phyloP scores from a whole-genome alignment of 2,797 vertebrate species.

The Agapornis canus region DNA sequence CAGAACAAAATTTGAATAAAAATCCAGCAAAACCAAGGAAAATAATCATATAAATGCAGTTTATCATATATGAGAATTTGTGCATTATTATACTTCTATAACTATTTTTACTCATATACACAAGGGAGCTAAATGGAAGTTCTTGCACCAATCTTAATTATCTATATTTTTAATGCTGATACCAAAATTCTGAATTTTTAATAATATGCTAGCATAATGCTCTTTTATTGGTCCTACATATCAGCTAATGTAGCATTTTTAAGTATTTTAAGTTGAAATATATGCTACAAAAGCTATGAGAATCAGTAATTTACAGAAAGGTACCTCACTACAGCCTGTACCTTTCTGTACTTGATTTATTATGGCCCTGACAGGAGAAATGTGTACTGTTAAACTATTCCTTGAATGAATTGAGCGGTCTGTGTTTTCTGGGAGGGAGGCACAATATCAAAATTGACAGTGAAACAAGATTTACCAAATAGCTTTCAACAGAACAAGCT shows the following conservation, averaged over 20 bases:
- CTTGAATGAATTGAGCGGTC: slow-evolving; percentile 24
- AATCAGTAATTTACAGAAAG: slow-evolving; percentile 34
- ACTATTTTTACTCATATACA: neutral
- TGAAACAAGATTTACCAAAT: slow-evolving; percentile 8
- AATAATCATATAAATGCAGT: neutral
- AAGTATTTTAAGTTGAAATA: slow-evolving; percentile 30
- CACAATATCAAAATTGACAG: slow-evolving; percentile 22
- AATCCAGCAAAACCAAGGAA: neutral
- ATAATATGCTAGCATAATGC: accelerated
- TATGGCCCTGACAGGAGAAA: slow-evolving; percentile 35
- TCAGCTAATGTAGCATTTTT: neutral
- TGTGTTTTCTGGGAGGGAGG: slow-evolving; percentile 34
- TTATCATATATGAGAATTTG: neutral
- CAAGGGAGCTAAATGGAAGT: neutral
- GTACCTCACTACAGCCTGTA: neutral
- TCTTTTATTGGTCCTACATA: neutral
- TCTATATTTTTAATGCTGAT: neutral
- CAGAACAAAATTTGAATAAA: neutral
- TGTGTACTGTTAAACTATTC: slow-evolving; percentile 7
- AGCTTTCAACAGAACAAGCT: slow-evolving; percentile 24
- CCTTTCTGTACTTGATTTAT: slow-evolving; percentile 45
- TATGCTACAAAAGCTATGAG: neutral
- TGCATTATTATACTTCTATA: neutral
- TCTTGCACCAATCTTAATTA: neutral
- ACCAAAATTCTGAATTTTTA: neutral